Base-by-base conservation (phyloP, 2,797 vertebrate genomes). In the Bufotes viridis region DNA sequence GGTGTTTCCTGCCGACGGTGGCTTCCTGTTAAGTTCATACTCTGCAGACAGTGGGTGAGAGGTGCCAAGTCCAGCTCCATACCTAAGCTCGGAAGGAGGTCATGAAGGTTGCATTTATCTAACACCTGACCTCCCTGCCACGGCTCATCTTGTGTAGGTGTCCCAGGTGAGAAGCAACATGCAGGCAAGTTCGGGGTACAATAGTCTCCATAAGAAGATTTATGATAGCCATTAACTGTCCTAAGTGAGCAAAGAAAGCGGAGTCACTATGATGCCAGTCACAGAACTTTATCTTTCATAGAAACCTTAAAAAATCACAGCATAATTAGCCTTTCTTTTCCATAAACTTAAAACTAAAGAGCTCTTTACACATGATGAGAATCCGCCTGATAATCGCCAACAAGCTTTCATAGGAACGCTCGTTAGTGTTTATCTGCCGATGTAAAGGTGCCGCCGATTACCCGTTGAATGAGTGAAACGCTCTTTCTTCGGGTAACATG, bases 141-240 rank as follows among this genome's bases (percentile, higher is more conserved):
- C 0, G 34, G 90, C 86, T 92, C 93, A 67, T 94, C 93, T 82
- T 90, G 8, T 74, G 55, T 80, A 0, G 92, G 92, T 34, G 87
- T 91, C 60, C 92, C 94, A 69, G 88, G 87, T 0, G 90, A 93
- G 20, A 75, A 15, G 15, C 18, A 69, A 0, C 60, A 89, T 55
- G 80, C 24, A 79, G 80, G 84, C n/a, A 58, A 58, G 15, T 74
- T 26, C 7, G 57, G 6, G 14, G 22, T 78, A 42, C 74, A 83
- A 18, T 63, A 13, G 5, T 84, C 74, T 58, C 70, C 60, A 70
- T 57, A 84, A 63, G 72, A 14, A n/a, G 53, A 65, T 53, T 74
- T 61, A 18, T 74, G 63, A 3, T 74, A 75, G 74, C 22, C 57
- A 63, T 13, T 34, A 9, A 18, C 29, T 26, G 80, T 49, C 79